These are phyloP conservation scores for Ischnus inquisitorius DNA, from an alignment of 2,888 invertebrate genomes.

Conservation along the genomic window DNA sequence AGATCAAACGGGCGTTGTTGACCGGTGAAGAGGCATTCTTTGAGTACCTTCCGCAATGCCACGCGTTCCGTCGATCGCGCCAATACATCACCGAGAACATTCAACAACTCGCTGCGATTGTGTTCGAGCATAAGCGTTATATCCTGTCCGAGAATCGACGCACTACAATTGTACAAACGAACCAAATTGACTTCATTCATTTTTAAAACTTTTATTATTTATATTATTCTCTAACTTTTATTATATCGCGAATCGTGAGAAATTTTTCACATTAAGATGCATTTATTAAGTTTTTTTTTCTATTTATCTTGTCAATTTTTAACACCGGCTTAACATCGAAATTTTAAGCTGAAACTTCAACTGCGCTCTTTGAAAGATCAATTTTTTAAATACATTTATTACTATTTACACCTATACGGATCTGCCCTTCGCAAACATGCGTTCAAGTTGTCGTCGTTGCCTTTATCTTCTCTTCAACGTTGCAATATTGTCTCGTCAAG, in stretches of 20 bases:
- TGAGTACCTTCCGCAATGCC: conserved; percentile 70
- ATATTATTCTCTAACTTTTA: not conserved
- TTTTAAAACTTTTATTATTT: conserved; percentile 54
- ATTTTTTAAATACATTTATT: too few relatives aligned
- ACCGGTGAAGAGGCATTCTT: conserved; percentile 73
- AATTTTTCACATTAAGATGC: too few relatives aligned
- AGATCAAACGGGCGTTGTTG: conserved; percentile 85
- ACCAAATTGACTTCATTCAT: conserved; percentile 73
- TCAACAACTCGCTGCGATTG: conserved; percentile 75
- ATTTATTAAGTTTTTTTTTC: not conserved
- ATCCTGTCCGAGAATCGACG: conserved; percentile 72
- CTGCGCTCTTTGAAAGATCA: too few relatives aligned
- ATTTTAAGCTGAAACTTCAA: too few relatives aligned
- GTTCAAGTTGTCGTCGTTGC: not conserved
- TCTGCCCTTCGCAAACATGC: not conserved
- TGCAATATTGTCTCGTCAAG: conserved; percentile 2
- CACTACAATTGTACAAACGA: conserved; percentile 77
- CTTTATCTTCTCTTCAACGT: not conserved
- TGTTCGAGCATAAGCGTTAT: conserved; percentile 70
- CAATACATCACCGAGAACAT: conserved; percentile 73
- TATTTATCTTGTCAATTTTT: not conserved
- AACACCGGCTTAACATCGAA: not conserved
- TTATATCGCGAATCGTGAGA: not conserved
- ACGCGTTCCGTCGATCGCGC: conserved; percentile 70
- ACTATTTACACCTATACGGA: not conserved